phyloP scores from a whole-genome alignment of 2,888 invertebrate genomes.

The Aromia moschata region DNA sequence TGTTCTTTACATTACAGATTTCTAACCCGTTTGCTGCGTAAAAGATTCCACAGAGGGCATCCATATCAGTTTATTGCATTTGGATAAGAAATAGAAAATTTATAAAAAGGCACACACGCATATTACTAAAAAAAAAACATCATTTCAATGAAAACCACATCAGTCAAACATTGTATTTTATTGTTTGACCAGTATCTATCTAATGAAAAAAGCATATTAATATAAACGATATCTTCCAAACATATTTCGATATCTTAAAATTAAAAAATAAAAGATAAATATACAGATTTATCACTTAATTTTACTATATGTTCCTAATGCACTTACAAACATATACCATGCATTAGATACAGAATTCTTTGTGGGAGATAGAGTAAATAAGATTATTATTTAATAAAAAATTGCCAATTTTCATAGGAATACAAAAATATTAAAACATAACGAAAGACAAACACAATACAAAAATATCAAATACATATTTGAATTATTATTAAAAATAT shows the following conservation, averaged over 20 bases:
- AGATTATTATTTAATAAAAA: slow-evolving; percentile 29
- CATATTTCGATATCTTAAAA: slow-evolving; percentile 56
- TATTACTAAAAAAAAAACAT: too few species aligned
- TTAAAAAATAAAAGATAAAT: slow-evolving; percentile 39
- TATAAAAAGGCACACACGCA: too few species aligned
- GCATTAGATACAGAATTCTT: slow-evolving; percentile 32
- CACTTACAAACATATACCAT: slow-evolving; percentile 44
- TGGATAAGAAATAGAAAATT: too few species aligned
- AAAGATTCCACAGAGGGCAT: too few species aligned
- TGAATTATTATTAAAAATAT: slow-evolving; percentile 37
- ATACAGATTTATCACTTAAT: slow-evolving; percentile 32
- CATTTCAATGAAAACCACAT: too few species aligned
- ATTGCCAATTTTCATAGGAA: slow-evolving; percentile 26
- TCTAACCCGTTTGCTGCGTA: too few species aligned
- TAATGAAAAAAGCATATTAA: slow-evolving; percentile 48
- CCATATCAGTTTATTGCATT: too few species aligned
- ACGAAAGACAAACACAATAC: slow-evolving; percentile 34
- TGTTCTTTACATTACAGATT: too few species aligned
- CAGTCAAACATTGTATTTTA: slow-evolving; percentile 51
- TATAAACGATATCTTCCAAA: slow-evolving; percentile 54
- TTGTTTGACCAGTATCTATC: slow-evolving; percentile 49
- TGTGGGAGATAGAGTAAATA: slow-evolving; percentile 16
- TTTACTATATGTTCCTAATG: slow-evolving; percentile 33
- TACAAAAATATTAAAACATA: slow-evolving; percentile 25
- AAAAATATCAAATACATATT: slow-evolving; percentile 36